Conservation (phyloP, 2,888 invertebrate genomes). For the Drosophila tripunctata region DNA sequence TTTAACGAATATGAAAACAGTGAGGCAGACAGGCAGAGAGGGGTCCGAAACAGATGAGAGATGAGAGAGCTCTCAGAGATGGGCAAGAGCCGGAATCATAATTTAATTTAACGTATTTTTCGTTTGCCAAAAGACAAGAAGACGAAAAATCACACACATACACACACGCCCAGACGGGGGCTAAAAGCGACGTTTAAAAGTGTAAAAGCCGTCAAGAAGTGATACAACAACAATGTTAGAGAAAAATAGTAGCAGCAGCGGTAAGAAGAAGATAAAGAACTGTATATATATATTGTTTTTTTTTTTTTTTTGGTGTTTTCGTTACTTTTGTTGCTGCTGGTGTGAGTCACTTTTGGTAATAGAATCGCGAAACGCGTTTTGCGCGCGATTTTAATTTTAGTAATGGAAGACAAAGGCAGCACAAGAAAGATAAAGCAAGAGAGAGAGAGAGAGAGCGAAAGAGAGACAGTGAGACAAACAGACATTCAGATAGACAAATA, state of each 20-base stretch:
- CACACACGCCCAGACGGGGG: conserved; percentile 10
- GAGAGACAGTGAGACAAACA: conserved; percentile 12
- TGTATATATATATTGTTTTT: conserved; percentile 7
- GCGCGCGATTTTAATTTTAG: conserved; percentile 76
- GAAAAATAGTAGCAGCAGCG: conserved; percentile 25
- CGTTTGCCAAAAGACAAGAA: conserved; percentile 72
- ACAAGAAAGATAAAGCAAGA: conserved; percentile 2
- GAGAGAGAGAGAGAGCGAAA: neutral
- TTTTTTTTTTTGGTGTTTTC: neutral
- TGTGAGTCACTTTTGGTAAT: conserved; percentile 77
- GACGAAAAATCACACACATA: conserved; percentile 58
- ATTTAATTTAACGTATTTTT: conserved; percentile 78
- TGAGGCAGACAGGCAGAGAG: conserved; percentile 8
- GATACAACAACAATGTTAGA: conserved; percentile 7
- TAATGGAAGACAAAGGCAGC: conserved; percentile 75
- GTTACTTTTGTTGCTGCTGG: too few species aligned
- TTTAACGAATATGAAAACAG: conserved; percentile 66
- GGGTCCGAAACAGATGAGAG: neutral
- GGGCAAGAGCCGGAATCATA: conserved; percentile 67
- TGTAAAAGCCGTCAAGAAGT: conserved; percentile 74
- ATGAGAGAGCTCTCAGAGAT: conserved; percentile 7
- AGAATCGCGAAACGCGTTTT: conserved; percentile 74
- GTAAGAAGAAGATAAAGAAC: conserved; percentile 7
- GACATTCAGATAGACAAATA: conserved; percentile 55
- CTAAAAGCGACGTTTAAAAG: conserved; percentile 76